Percentiles rank a stretch among this genome's conserved stretches.
These are phyloP conservation scores for Hypomesus transpacificus DNA, from an alignment of 2,113 vertebrate species.

Conservation along the genomic window DNA sequence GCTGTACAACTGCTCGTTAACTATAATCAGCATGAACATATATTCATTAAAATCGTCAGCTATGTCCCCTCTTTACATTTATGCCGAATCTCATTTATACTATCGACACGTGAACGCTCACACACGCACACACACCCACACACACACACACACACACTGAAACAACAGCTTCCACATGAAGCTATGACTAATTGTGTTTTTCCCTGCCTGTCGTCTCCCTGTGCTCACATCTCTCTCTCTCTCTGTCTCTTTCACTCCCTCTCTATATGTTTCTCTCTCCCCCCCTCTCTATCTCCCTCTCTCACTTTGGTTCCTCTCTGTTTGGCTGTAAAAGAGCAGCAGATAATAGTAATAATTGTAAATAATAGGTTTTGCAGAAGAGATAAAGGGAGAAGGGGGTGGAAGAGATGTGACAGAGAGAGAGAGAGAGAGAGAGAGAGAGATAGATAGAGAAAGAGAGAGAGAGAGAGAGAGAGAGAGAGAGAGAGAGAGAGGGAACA, in stretches of 20 bases:
- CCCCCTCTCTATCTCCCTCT: constrained; percentile 40
- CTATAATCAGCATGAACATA: constrained; percentile 24
- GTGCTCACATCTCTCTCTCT: constrained; percentile 36
- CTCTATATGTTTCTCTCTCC: background rate
- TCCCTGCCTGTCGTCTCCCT: constrained; percentile 37
- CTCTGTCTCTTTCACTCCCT: constrained; percentile 10
- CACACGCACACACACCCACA: constrained; percentile 7
- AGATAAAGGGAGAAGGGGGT: background rate
- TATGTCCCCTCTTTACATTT: constrained; percentile 27
- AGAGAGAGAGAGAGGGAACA: too few relatives aligned
- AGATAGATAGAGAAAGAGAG: constrained; percentile 17
- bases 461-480: background rate
- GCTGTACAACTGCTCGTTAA: too few relatives aligned
- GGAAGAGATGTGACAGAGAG: background rate
- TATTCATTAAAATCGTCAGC: constrained; percentile 23
- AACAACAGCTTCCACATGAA: constrained; percentile 52
- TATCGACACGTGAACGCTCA: constrained; percentile 17
- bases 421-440: background rate
- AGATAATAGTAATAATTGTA: constrained; percentile 55
- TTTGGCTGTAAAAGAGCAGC: constrained; percentile 64
- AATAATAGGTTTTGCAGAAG: constrained; percentile 42
- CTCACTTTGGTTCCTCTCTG: background rate
- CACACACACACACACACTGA: constrained; percentile 14
- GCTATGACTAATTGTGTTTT: constrained; percentile 59
- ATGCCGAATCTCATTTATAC: constrained; percentile 17